Conservation (phyloP, 2,888 invertebrate genomes). For the Ormyrus thymus region DNA sequence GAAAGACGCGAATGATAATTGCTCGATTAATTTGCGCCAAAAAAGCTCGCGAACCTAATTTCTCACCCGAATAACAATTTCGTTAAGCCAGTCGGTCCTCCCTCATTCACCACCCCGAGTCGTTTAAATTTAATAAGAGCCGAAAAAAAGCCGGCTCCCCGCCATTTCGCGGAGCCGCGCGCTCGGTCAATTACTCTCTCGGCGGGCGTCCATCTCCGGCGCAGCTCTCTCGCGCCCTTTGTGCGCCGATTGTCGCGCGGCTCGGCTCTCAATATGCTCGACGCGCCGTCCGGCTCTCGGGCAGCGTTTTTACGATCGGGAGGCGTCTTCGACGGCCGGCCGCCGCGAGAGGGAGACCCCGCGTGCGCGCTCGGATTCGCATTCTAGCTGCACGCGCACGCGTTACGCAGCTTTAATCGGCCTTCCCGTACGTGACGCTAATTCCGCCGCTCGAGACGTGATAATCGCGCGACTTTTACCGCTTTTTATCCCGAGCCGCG, state of each 20-base stretch:
- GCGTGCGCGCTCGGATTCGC: slow-evolving; percentile 42
- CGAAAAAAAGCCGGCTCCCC: background rate
- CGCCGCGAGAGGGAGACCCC: background rate
- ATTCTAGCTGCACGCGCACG: slow-evolving; percentile 60
- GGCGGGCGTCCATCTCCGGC: slow-evolving; percentile 9
- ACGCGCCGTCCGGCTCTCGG: background rate
- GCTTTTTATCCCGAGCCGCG: slow-evolving; percentile 26
- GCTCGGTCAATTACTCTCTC: slow-evolving; percentile 8
- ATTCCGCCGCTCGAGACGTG: slow-evolving; percentile 36
- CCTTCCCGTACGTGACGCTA: slow-evolving; percentile 60
- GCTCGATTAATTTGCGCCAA: too few species aligned
- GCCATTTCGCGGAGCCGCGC: slow-evolving; percentile 6
- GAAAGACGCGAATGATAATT: too few species aligned
- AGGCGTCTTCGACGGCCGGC: background rate
- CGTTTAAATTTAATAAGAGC: background rate
- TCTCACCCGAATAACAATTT: too few species aligned
- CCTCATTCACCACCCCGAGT: too few species aligned
- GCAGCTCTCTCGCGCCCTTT: background rate
- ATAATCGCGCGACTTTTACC: slow-evolving; percentile 47
- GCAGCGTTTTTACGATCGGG: slow-evolving; percentile 18
- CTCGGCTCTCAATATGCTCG: slow-evolving; percentile 39
- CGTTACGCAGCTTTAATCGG: slow-evolving; percentile 66
- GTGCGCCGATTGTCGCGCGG: background rate
- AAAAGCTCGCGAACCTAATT: too few species aligned
- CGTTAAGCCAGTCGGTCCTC: too few species aligned